phyloP scores from a whole-genome alignment of 1,140 invertebrate genomes.

The Papilio aristodemus region DNA sequence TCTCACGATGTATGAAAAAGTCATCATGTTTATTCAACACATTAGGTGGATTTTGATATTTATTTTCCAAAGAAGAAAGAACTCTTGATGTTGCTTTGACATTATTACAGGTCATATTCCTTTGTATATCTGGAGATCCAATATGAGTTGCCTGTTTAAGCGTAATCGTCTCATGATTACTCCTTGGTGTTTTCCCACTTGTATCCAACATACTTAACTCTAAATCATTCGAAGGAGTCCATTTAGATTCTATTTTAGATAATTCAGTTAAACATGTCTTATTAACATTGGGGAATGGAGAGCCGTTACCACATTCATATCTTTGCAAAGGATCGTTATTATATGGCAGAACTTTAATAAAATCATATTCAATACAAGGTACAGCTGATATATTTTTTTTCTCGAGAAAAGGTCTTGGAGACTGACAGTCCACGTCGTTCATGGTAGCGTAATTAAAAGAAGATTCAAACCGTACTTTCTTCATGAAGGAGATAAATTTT shows the following conservation, averaged over 20 bases:
- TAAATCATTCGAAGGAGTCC: slow-evolving; percentile 61
- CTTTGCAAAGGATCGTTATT: slow-evolving; percentile 56
- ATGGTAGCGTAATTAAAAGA: slow-evolving; percentile 44
- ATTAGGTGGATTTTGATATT: slow-evolving; percentile 46
- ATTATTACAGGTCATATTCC: background rate
- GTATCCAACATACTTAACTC: slow-evolving; percentile 69
- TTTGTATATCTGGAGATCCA: background rate
- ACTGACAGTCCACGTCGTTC: slow-evolving; percentile 64
- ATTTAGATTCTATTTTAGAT: slow-evolving; percentile 39
- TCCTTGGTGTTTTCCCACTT: slow-evolving; percentile 40
- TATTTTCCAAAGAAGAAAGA: slow-evolving; percentile 51
- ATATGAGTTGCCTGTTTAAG: background rate
- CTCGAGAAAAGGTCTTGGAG: slow-evolving; percentile 63
- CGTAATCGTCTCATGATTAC: slow-evolving; percentile 12
- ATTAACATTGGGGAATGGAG: slow-evolving; percentile 56
- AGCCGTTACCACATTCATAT: slow-evolving; percentile 59
- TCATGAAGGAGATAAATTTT: slow-evolving; percentile 50
- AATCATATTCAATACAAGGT: slow-evolving; percentile 36
- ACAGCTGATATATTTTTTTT: slow-evolving; percentile 43
- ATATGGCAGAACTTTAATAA: slow-evolving; percentile 44
- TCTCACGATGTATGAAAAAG: slow-evolving; percentile 64
- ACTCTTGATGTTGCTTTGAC: slow-evolving; percentile 12
- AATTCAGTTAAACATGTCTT: slow-evolving; percentile 50
- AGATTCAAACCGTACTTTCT: slow-evolving; percentile 71
- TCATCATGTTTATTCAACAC: slow-evolving; percentile 49